These are phyloP conservation scores for Drosophila atroscutellata DNA, from an alignment of 2,888 invertebrate genomes.

Conservation along the genomic window DNA sequence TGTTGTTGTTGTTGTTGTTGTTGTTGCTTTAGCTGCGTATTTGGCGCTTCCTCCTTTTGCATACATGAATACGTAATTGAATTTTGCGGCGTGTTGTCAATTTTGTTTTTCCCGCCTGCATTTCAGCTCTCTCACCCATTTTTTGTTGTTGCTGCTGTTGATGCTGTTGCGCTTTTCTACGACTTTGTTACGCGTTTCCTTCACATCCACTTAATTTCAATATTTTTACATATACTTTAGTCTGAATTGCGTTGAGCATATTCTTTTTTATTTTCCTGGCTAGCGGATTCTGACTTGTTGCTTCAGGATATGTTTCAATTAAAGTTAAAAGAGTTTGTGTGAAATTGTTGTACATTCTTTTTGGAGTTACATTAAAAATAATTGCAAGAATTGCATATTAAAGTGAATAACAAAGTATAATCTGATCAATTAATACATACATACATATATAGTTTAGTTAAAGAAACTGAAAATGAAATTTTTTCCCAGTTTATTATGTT, in stretches of 20 bases:
- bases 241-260: slow-evolving; percentile 23
- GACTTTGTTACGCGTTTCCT: slow-evolving; percentile 44
- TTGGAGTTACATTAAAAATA: background rate
- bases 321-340: background rate
- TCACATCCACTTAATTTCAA: slow-evolving; percentile 58
- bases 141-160: slow-evolving; percentile 14
- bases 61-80: slow-evolving; percentile 80
- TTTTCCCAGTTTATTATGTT: background rate
- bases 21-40: slow-evolving; percentile 59
- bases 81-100: slow-evolving; percentile 79
- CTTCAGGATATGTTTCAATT: slow-evolving; percentile 39
- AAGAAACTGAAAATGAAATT: background rate
- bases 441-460: background rate
- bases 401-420: background rate
- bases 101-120: slow-evolving; percentile 72
- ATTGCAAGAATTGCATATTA: background rate
- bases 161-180: slow-evolving; percentile 55
- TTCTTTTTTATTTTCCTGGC: slow-evolving; percentile 11
- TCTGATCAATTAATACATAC: background rate
- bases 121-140: slow-evolving; percentile 25
- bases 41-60: slow-evolving; percentile 75
- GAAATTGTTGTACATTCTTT: background rate
- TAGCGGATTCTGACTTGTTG: slow-evolving; percentile 47
- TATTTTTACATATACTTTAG: slow-evolving; percentile 47
- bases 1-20: slow-evolving; percentile 23